Conservation (phyloP, 2,797 vertebrate genomes). For the Chrosomus eos region DNA sequence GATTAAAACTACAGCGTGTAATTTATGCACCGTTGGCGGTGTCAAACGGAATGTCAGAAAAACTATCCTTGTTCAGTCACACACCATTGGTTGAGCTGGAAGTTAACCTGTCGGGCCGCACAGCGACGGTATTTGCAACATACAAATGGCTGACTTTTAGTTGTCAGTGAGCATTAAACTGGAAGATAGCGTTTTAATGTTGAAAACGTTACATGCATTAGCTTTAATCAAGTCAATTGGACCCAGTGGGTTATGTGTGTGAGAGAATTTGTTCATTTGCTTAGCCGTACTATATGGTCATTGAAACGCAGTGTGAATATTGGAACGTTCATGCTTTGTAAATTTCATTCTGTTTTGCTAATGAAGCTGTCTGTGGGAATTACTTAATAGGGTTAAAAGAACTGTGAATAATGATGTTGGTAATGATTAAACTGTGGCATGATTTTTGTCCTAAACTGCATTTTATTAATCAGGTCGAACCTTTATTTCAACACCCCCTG, state of each 20-base stretch:
- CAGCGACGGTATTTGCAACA: background rate
- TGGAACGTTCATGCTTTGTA: slow-evolving; percentile 39
- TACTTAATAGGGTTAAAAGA: slow-evolving; percentile 43
- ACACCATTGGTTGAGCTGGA: background rate
- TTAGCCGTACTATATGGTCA: slow-evolving; percentile 4
- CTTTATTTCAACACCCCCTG: slow-evolving; percentile 81
- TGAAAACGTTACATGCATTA: slow-evolving; percentile 6
- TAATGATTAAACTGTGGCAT: slow-evolving; percentile 28
- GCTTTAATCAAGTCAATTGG: slow-evolving; percentile 22
- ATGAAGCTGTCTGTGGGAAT: slow-evolving; percentile 46
- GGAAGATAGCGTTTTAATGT: background rate
- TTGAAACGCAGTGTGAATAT: slow-evolving; percentile 23
- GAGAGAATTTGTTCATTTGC: slow-evolving; percentile 18
- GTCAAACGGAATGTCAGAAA: background rate
- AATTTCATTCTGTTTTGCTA: slow-evolving; percentile 40
- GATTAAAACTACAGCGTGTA: background rate
- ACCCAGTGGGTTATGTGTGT: slow-evolving; percentile 19
- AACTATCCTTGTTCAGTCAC: background rate
- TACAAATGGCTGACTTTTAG: background rate
- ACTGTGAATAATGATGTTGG: slow-evolving; percentile 45
- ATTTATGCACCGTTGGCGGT: background rate
- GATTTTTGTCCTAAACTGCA: slow-evolving; percentile 33
- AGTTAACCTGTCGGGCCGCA: background rate
- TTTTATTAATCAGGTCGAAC: slow-evolving; percentile 80
- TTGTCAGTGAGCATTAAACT: background rate